Base-by-base conservation (phyloP, 1,140 invertebrate species). In the Aphelenchoides besseyi region DNA sequence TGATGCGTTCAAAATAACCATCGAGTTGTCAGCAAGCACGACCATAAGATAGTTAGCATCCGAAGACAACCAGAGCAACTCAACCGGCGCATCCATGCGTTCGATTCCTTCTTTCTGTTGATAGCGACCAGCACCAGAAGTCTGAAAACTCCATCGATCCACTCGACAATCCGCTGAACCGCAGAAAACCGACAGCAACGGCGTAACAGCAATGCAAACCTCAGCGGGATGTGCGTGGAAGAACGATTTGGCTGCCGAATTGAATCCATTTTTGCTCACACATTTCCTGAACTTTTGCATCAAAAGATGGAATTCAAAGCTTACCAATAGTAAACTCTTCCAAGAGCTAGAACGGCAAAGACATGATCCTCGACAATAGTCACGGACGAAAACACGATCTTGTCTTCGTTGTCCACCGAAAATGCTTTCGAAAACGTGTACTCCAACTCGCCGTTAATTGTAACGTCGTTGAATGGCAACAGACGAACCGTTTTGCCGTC, bases 241-340 rank as follows among this genome's bases (percentile, higher is more conserved):
- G 28, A 68, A 73, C 16, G 72, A 63, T 28, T 32, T 28, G 16
- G 71, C 66, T 16, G 35, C 35, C 18, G 26, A 26, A 23, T 33
- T 52, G 23, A 78, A 64, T 2, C 76, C 76, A 9, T n/a, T 57
- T 33, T 41, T 55, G 36, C n/a, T 36, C 16, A 79, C 30, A 2
- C 62, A 18, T 5, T 61, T 69, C 76, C 76, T 78, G 37, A 63
- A 78, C 41, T 32, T 53, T 35, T 3, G 52, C 69, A 53, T 28
- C 12, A 76, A 32, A 37, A 48, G 2, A 2, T n/a, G 33, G 53
- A 53, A 29, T 12, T 3, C 12, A 35, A 55, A 35, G 54, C 26
- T 66, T 67, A 78, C 75, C 76, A 78, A 28, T 36, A 70, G 62
- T 79, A 79, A 63, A 78, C 59, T 9, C 76, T 37, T 29, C 76